Conservation (phyloP, 1,140 invertebrate species). For the Anthonomus grandis region DNA sequence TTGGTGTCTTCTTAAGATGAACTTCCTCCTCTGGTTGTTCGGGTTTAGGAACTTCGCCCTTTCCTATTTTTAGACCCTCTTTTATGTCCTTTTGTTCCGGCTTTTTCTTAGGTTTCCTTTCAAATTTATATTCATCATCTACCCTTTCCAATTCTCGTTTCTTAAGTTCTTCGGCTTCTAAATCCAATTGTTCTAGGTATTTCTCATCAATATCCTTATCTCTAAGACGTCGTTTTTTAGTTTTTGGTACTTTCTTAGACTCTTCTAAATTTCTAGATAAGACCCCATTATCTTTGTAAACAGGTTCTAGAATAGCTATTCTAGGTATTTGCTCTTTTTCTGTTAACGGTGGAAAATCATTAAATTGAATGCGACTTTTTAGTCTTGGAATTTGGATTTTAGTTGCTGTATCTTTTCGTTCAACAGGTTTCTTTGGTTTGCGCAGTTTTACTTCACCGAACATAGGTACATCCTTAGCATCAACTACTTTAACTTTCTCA, state of each 20-base stretch:
- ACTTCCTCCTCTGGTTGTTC: conserved; percentile 31
- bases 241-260: conserved; percentile 61
- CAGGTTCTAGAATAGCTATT: conserved; percentile 55
- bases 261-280: conserved; percentile 69
- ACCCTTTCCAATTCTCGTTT: conserved; percentile 50
- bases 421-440: conserved; percentile 38
- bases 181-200: conserved; percentile 68
- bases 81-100: conserved; percentile 44
- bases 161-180: conserved; percentile 55
- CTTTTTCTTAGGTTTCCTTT: conserved; percentile 42
- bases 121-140: conserved; percentile 41
- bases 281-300: conserved; percentile 59
- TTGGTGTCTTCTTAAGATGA: conserved; percentile 37
- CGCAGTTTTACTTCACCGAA: conserved; percentile 47
- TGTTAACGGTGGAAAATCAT: conserved; percentile 58
- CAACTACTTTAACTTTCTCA: conserved; percentile 58
- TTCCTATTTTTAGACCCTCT: conserved; percentile 50
- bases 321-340: conserved; percentile 51
- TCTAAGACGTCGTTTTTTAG: conserved; percentile 40
- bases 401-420: conserved; percentile 39
- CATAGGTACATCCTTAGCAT: conserved; percentile 67
- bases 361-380: conserved; percentile 61
- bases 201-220: conserved; percentile 68
- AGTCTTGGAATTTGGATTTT: conserved; percentile 60
- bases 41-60: conserved; percentile 52